Evolutionary conservation across 2,113 vertebrate genomes (phyloP).

Genomic region (Cyprinodon variegatus): DNA sequence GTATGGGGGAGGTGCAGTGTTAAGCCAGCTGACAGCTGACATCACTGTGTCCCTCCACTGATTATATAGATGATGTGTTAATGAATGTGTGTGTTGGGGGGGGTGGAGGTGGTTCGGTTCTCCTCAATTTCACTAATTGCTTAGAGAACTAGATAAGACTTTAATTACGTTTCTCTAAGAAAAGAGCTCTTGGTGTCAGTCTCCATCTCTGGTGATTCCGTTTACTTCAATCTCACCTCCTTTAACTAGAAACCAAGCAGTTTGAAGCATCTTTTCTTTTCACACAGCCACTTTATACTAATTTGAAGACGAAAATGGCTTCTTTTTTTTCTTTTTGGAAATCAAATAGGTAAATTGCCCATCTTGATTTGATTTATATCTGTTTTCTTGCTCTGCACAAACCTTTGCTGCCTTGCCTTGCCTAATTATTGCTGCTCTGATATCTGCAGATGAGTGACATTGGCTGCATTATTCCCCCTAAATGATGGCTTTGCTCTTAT

Average conservation of each 20-base stretch:
- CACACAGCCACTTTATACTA: no score
- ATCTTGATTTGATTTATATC: background rate
- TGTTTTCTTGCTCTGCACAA: background rate
- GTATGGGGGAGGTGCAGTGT: no score
- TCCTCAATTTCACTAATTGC: slow-evolving; percentile 62
- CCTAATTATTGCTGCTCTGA: background rate
- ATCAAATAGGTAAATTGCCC: background rate
- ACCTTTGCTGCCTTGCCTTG: background rate
- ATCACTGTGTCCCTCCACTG: slow-evolving; percentile 51
- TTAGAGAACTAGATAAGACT: slow-evolving; percentile 57
- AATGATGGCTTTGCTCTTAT: slow-evolving; percentile 1
- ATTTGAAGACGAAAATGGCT: background rate
- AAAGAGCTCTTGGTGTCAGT: slow-evolving; percentile 35
- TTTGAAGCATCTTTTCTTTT: background rate
- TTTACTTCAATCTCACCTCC: background rate
- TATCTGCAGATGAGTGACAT: background rate
- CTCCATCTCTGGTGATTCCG: slow-evolving; percentile 23
- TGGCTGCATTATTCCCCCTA: background rate
- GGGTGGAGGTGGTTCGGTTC: background rate
- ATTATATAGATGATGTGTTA: slow-evolving; percentile 51
- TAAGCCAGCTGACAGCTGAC: slow-evolving; percentile 4
- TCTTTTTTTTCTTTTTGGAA: background rate
- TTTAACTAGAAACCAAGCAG: background rate
- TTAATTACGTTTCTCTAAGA: slow-evolving; percentile 58
- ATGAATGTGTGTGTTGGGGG: background rate